Base-by-base conservation (phyloP, 1,140 invertebrate genomes). In the Anoplolepis gracilipes region DNA sequence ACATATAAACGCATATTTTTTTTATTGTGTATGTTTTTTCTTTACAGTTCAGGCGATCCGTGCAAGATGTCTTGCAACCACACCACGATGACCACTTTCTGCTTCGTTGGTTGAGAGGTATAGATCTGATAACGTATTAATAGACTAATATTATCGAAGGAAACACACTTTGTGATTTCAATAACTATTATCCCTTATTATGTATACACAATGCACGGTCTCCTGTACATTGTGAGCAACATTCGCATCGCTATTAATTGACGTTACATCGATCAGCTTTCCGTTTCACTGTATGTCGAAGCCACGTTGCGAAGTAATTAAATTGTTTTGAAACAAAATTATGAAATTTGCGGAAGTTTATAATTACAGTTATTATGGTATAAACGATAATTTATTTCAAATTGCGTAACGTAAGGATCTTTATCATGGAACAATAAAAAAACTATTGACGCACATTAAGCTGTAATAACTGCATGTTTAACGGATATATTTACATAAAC, bases 71-170 rank as follows among this genome's bases (percentile, higher is more conserved):
- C 53, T 91, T 96, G 79, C 96, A 96, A 85, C 96, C 97, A 1
- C 96, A 97, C 79, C 97, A 97, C 88, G 97, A 98, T 93, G 98
- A 98, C 91, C 96, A 97, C 86, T 98, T 96, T 93, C 95, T 98
- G 22, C 91, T 98, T 2, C 95, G 46, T 49, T 49, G 46, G 46
- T 49, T 49, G 46, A 49, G 46, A 49, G 78, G 19, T 22, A 57
- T n/a, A n/a, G 10, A 28, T 76, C 87, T 86, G n/a, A 82, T 61
- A 67, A 78, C 5, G 3, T 49, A 59, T 79, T 69, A 39, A n/a
- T n/a, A n/a, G n/a, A n/a, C n/a, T n/a, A n/a, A 28, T 73, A 36
- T 8, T 42, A 59, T 46, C 19, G 10, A 46, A 46, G 76, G 7
- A 78, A 42, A 39, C 0, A 69, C 42, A 55, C 53, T 30, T 2